phyloP scores from a whole-genome alignment of 2,113 vertebrate genomes.

The Microcebus jonahi region DNA sequence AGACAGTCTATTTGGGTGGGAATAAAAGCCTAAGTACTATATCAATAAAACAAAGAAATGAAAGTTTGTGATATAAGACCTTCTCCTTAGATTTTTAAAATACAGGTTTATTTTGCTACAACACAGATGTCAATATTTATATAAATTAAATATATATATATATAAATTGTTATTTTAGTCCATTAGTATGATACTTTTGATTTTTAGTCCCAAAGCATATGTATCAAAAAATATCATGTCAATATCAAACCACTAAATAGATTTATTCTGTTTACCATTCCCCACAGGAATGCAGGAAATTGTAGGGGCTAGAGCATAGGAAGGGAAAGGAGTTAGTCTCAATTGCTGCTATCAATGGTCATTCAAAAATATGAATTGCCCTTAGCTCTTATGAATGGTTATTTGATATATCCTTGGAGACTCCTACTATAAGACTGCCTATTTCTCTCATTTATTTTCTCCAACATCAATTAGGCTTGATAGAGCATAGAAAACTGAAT shows the following conservation, averaged over 20 bases:
- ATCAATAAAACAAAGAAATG: neutral
- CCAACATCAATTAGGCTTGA: slow-evolving; percentile 83
- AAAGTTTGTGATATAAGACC: neutral
- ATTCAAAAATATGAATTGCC: slow-evolving; percentile 76
- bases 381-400: slow-evolving; percentile 70
- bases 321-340: slow-evolving; percentile 53
- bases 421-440: slow-evolving; percentile 71
- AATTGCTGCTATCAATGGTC: slow-evolving; percentile 41
- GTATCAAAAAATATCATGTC: slow-evolving; percentile 65
- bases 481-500: slow-evolving; percentile 83
- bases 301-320: neutral
- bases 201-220: slow-evolving; percentile 56
- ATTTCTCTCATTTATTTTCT: slow-evolving; percentile 81
- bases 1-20: neutral
- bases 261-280: slow-evolving; percentile 53
- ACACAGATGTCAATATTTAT: neutral
- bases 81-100: slow-evolving; percentile 11
- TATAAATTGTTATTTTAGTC: slow-evolving; percentile 32
- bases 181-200: slow-evolving; percentile 54
- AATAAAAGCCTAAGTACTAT: neutral
- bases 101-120: neutral
- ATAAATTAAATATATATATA: neutral
- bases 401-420: slow-evolving; percentile 76
- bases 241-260: slow-evolving; percentile 38
- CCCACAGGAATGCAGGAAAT: slow-evolving; percentile 22